These are phyloP conservation scores for Parelbella ahira DNA, from an alignment of 2,888 invertebrate species.

Conservation along the genomic window DNA sequence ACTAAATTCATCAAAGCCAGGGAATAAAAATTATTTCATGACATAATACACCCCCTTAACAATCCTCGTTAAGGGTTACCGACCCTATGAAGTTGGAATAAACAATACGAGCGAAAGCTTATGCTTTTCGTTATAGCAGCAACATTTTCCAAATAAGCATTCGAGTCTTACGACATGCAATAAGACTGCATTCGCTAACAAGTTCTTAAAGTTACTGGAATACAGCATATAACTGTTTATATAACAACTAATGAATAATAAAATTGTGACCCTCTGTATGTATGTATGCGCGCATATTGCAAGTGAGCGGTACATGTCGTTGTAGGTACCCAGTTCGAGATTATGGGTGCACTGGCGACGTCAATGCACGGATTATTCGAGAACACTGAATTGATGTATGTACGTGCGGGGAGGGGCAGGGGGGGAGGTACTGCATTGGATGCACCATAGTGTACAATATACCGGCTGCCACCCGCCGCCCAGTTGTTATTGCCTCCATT, in stretches of 20 bases:
- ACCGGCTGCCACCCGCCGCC: slow-evolving; percentile 40
- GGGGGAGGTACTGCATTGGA: slow-evolving; percentile 33
- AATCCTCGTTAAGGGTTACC: too few species aligned
- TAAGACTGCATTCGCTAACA: slow-evolving; percentile 26
- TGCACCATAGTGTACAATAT: slow-evolving; percentile 46
- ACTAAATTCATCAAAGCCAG: too few species aligned
- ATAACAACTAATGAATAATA: slow-evolving; percentile 16
- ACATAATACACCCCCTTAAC: too few species aligned
- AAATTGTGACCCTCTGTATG: slow-evolving; percentile 6
- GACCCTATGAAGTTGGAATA: not conserved
- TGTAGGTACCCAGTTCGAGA: slow-evolving; percentile 43
- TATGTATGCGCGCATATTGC: slow-evolving; percentile 39
- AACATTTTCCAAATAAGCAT: slow-evolving; percentile 17
- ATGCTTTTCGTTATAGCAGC: not conserved
- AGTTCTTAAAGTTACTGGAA: too few species aligned
- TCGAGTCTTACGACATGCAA: slow-evolving; percentile 12
- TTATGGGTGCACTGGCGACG: slow-evolving; percentile 59
- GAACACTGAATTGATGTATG: slow-evolving; percentile 54
- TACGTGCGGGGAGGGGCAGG: slow-evolving; percentile 25
- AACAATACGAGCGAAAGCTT: not conserved
- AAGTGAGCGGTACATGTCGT: slow-evolving; percentile 42
- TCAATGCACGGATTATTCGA: slow-evolving; percentile 73
- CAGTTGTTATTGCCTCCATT: slow-evolving; percentile 37
- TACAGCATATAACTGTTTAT: slow-evolving; percentile 8
- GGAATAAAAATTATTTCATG: too few species aligned